Conservation (phyloP, 2,797 vertebrate genomes). For the Crenuchus spilurus region DNA sequence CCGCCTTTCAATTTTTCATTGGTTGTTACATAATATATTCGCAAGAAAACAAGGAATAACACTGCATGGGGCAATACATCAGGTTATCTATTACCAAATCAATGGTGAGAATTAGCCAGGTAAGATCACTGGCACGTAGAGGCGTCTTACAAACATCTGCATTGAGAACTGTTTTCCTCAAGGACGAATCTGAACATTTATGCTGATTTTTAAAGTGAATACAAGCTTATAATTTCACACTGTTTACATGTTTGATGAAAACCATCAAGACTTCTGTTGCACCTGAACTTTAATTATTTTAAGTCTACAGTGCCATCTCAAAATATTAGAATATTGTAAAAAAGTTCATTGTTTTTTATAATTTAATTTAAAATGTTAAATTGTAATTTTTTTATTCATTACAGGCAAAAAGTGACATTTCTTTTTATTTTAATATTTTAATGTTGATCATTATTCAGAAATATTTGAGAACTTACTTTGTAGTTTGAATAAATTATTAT, state of each 20-base stretch:
- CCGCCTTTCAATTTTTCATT: not conserved
- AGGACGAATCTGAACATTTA: no score
- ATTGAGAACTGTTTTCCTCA: no score
- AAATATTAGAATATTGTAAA: no score
- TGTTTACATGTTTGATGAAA: not conserved
- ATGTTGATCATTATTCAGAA: no score
- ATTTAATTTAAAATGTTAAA: no score
- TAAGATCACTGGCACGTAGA: not conserved
- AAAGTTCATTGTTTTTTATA: no score
- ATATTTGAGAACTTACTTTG: no score
- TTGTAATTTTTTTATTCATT: no score
- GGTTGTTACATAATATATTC: not conserved
- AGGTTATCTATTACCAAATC: not conserved
- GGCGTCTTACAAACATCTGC: no score
- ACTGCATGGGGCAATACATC: not conserved
- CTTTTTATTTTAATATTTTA: no score
- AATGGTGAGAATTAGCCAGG: not conserved
- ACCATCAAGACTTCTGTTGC: not conserved
- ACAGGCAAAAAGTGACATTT: no score
- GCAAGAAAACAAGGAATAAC: not conserved
- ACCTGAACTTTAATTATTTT: conserved; percentile 31
- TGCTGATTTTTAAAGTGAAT: not conserved
- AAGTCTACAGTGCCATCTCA: conserved; percentile 51
- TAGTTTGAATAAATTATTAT: no score
- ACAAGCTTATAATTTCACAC: not conserved